A percentile compares a stretch with the other conserved stretches of the same genome.
phyloP scores from a whole-genome alignment of 2,113 vertebrate species.

The Bos javanicus region DNA sequence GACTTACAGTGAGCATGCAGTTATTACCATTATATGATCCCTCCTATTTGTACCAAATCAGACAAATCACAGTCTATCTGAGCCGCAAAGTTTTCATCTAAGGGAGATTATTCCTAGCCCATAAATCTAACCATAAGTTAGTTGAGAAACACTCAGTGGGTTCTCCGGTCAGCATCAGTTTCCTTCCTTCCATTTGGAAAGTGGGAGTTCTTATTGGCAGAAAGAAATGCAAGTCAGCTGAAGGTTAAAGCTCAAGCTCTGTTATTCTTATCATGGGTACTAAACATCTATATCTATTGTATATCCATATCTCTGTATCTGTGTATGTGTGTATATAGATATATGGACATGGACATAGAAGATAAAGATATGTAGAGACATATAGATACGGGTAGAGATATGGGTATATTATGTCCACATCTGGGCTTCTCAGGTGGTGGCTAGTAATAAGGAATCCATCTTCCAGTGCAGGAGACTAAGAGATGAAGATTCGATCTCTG shows the following conservation, averaged over 20 bases:
- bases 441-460: neutral
- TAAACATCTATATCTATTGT: neutral
- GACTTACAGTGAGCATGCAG: neutral
- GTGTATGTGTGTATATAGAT: neutral
- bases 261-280: neutral
- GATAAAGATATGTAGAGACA: neutral
- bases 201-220: neutral
- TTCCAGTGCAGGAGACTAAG: neutral
- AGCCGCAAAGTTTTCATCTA: neutral
- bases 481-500: neutral
- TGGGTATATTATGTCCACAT: neutral
- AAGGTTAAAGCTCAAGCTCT: neutral
- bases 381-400: neutral
- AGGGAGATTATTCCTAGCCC: neutral
- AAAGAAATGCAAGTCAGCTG: neutral
- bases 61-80: neutral
- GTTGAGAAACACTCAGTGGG: neutral
- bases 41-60: neutral
- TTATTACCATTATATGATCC: neutral
- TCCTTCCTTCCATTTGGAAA: neutral
- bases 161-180: neutral
- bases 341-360: neutral
- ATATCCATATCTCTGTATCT: neutral
- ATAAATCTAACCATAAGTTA: neutral
- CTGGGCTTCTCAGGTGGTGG: neutral